Evolutionary conservation across 2,797 vertebrate species (phyloP), one percentile per base, ranked within the genome.

Genomic region (Hippoglossus hippoglossus): DNA sequence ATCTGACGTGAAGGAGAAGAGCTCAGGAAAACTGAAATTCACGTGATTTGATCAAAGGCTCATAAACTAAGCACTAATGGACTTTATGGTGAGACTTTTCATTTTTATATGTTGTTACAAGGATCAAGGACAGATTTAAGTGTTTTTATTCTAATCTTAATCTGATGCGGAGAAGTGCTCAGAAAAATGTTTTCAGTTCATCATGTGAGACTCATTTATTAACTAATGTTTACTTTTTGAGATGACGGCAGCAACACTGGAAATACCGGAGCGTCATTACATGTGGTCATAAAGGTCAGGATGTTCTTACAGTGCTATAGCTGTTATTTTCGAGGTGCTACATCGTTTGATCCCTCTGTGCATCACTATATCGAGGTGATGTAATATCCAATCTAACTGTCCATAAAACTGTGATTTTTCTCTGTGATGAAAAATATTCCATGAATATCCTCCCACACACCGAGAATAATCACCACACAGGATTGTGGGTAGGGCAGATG

Each of bases 401-500:
- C 55, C 21, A 44, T 47, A 31, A 57, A 79, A 65, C 53, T 63
- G 47, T 31, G 36, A 54, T 67, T 62, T 50, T 4, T 51, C n/a
- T 50, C 46, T 47, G 28, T 34, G 55, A 63, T 64, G 63, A 65
- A 69, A 67, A 67, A 24, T 50, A 24, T 19, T 57, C 52, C 47
- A 41, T 28, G 25, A 63, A 73, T 31, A 39, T 34, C 68, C 44
- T 15, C 70, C 83, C 80, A 75, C 83, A 62, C 68, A 6, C 44
- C 4, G 55, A 39, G 19, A 83, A 54, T 54, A 67, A 84, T 69
- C 74, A 78, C 46, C 60, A 63, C 75, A 70, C 7, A 0, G 77
- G 36, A 73, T 64, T 83, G 68, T 87, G 82, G 76, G 83, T 46
- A 77, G 74, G 53, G 87, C 79, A 81, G 65, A 67, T 67, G 55